phyloP scores from a whole-genome alignment of 2,888 invertebrate genomes.

The Melanostoma mellinum region DNA sequence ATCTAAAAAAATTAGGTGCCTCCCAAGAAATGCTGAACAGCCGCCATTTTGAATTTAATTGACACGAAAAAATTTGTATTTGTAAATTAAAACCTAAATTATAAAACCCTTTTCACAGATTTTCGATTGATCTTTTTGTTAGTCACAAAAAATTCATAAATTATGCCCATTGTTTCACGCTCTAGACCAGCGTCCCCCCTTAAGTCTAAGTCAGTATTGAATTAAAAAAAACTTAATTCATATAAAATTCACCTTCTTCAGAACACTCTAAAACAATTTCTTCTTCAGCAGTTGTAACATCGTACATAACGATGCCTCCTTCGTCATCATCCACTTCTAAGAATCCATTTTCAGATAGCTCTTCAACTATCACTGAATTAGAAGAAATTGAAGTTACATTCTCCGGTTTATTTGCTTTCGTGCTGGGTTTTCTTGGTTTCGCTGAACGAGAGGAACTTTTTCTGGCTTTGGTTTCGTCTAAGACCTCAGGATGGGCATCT shows the following conservation, averaged over 20 bases:
- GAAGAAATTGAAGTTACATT: background rate
- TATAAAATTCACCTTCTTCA: constrained; percentile 1
- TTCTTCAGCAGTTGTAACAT: constrained; percentile 19
- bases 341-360: background rate
- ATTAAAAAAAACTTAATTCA: background rate
- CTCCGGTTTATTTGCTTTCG: background rate
- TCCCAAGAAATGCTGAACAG: too few relatives aligned
- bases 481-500: constrained; percentile 27
- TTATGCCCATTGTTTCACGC: too few relatives aligned
- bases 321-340: constrained; percentile 14
- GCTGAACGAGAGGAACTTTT: background rate
- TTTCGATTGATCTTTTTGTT: too few relatives aligned
- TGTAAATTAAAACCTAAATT: too few relatives aligned
- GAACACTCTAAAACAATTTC: constrained; percentile 30
- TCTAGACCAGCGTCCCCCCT: too few relatives aligned
- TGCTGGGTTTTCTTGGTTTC: constrained; percentile 1
- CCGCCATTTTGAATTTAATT: too few relatives aligned
- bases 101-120: too few relatives aligned
- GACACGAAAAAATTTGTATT: too few relatives aligned
- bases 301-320: constrained; percentile 10
- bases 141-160: too few relatives aligned
- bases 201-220: background rate
- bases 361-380: constrained; percentile 16
- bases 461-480: constrained; percentile 2
- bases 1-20: too few relatives aligned